phyloP scores from a whole-genome alignment of 2,797 vertebrate species.

The Phalanger gymnotis region DNA sequence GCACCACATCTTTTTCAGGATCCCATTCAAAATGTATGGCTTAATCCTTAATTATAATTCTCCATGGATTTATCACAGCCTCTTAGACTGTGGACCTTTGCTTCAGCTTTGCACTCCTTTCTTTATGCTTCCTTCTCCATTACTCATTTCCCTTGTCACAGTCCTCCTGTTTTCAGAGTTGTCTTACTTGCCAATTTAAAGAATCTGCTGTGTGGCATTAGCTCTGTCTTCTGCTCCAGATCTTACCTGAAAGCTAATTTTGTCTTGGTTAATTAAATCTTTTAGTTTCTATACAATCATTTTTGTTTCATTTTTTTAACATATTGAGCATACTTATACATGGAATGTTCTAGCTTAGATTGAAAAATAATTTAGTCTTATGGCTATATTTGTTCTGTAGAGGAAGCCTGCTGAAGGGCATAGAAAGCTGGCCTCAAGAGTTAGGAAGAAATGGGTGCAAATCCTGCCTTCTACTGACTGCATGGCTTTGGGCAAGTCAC shows the following conservation, averaged over 20 bases:
- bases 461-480: background rate
- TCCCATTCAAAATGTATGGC: constrained; percentile 47
- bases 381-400: background rate
- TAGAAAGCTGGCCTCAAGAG: background rate
- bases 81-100: constrained; percentile 42
- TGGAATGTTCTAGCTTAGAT: background rate
- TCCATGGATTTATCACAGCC: constrained; percentile 41
- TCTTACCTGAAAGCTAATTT: background rate
- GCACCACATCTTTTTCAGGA: constrained; percentile 38
- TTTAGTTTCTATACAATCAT: constrained; percentile 46
- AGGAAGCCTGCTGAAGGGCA: background rate
- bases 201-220: background rate
- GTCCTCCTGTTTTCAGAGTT: constrained; percentile 42
- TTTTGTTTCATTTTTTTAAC: background rate
- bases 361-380: background rate
- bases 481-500: background rate
- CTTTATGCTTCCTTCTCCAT: constrained; percentile 29
- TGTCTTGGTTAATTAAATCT: background rate
- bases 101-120: constrained; percentile 58
- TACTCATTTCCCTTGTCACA: constrained; percentile 62
- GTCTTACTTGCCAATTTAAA: constrained; percentile 59
- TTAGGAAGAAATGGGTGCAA: background rate
- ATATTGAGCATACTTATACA: constrained; percentile 10
- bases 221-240: background rate
- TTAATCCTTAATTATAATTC: constrained; percentile 64